Percentiles rank a stretch among this genome's conserved stretches.
Conservation (phyloP, 2,888 invertebrate species). For the Agrotis clavis region DNA sequence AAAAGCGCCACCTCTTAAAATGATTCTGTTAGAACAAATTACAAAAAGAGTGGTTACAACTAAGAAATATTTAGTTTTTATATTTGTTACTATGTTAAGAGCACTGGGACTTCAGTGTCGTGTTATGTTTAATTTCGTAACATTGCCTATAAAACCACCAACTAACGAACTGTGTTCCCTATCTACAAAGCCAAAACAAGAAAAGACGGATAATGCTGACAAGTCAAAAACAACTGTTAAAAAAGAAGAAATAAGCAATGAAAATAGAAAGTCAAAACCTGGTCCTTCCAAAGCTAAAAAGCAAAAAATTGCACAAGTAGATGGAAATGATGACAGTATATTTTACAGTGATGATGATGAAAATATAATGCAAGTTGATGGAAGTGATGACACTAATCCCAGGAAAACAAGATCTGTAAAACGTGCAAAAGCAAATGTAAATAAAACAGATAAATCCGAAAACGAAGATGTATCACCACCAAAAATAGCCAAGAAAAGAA, state of each 20-base stretch:
- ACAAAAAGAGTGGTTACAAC: conserved; percentile 91
- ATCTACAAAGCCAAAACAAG: conserved; percentile 84
- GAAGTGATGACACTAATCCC: conserved; percentile 69
- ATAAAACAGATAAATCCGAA: conserved; percentile 49
- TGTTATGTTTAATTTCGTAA: conserved; percentile 95
- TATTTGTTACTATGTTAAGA: conserved; percentile 95
- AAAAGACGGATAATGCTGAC: conserved; percentile 53
- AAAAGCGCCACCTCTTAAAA: conserved; percentile 85
- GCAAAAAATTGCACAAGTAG: conserved; percentile 88
- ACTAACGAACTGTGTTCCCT: conserved; percentile 92
- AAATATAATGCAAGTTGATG: conserved; percentile 71
- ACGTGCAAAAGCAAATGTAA: conserved; percentile 65
- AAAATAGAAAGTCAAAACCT: conserved; percentile 55
- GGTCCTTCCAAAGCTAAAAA: conserved; percentile 64
- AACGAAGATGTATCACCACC: conserved; percentile 80
- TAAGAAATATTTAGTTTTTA: conserved; percentile 93
- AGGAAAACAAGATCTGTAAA: conserved; percentile 73
- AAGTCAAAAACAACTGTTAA: conserved; percentile 58
- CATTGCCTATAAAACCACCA: conserved; percentile 93
- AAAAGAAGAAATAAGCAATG: conserved; percentile 51
- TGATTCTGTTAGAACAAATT: conserved; percentile 91
- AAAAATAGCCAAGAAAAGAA: conserved; percentile 74
- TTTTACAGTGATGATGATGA: conserved; percentile 66
- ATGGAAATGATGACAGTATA: conserved; percentile 83
- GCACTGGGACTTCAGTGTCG: conserved; percentile 96